Base-by-base conservation (phyloP, 2,113 vertebrate species). In the Benthochromis sp. region DNA sequence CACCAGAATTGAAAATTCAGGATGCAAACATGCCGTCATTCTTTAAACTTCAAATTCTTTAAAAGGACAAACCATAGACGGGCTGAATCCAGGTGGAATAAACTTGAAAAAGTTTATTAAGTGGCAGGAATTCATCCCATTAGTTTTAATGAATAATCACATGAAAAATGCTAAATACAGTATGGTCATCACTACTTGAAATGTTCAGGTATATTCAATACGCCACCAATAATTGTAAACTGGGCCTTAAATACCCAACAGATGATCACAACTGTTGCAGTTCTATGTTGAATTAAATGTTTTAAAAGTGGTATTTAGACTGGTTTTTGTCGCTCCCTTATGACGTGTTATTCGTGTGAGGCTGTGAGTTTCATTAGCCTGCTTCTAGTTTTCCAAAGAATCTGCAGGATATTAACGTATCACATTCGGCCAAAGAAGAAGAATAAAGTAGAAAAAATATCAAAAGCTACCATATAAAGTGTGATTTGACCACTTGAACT, bases 401-500 rank as follows among this genome's bases (percentile, higher is more conserved):
- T 86, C 50, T 61, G 34, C 36, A 79, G 53, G 17, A 85, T 54
- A 85, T 84, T 61, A 92, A 76, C 10, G 54, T 27, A 63, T 66
- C 78, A n/a, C 45, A 38, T 69, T 88, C 6, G 59, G 21, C 61
- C 52, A 71, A 86, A 38, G 12, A 45, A n/a, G 24, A n/a, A 47
- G 24, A 24, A 47, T 59, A 82, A 78, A 53, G 34, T 11, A 71
- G 79, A 24, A 76, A 81, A 57, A 17, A 17, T 11, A 50, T 29
- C 43, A 76, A 76, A 76, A 47, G 71, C 71, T 76, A 36, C 29
- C 79, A 87, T 84, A 43, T 66, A 84, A 59, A 38, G 82, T 63
- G 59, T 88, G 88, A 86, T 71, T 76, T 89, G 84, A 89, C 86
- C 92, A 88, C 82, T 89, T 93, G 86, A 95, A 94, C 89, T 93